A percentile compares a stretch with the other conserved stretches of the same genome.
These are phyloP conservation scores for Paratilapia polleni DNA, from an alignment of 2,113 vertebrate genomes.

Conservation along the genomic window DNA sequence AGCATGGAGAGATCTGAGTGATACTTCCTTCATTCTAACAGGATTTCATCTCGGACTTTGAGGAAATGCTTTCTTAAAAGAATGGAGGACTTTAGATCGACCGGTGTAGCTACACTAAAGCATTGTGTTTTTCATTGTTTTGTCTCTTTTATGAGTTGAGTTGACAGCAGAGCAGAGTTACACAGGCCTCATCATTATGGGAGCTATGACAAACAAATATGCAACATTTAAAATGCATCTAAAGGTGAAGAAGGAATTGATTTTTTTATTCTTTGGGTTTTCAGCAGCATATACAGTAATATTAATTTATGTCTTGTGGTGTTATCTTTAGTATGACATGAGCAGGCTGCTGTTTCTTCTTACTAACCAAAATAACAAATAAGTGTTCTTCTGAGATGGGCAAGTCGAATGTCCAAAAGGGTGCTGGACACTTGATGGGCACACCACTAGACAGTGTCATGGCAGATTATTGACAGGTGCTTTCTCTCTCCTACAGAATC, in stretches of 20 bases:
- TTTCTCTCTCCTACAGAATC: too few relatives aligned
- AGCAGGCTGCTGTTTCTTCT: background rate
- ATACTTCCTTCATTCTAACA: slow-evolving; percentile 33
- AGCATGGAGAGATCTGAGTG: slow-evolving; percentile 12
- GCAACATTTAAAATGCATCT: background rate
- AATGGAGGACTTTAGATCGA: slow-evolving; percentile 7
- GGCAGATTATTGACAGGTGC: too few relatives aligned
- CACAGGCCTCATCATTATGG: background rate
- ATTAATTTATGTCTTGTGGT: background rate
- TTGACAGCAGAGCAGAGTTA: background rate
- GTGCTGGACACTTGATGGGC: too few relatives aligned
- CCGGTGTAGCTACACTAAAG: background rate
- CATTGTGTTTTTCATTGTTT: background rate
- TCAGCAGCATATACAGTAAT: background rate
- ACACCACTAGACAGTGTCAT: too few relatives aligned
- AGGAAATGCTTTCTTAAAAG: slow-evolving; percentile 20
- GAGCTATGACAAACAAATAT: background rate
- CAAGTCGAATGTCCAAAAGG: too few relatives aligned
- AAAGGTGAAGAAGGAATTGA: background rate
- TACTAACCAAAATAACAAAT: background rate
- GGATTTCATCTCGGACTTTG: slow-evolving; percentile 29
- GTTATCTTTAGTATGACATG: background rate
- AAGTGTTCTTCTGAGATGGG: too few relatives aligned
- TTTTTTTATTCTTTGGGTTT: background rate
- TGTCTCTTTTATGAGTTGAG: background rate